Base-by-base conservation (phyloP, 2,888 invertebrate genomes). In the Griposia aprilina region DNA sequence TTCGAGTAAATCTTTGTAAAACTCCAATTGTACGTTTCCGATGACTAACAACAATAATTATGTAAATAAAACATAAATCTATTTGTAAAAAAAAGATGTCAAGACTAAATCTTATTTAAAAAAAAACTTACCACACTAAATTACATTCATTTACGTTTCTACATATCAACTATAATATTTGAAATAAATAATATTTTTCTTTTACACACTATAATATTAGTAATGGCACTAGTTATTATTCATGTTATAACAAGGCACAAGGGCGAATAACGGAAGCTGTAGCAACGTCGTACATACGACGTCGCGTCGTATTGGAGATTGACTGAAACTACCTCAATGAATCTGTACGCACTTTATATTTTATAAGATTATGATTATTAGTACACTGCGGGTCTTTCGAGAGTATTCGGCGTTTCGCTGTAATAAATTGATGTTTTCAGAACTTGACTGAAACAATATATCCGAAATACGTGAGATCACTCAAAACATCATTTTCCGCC, bases 211-310 rank as follows among this genome's bases (percentile, higher is more conserved):
- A 90, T 90, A 91, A 88, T 90, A 94, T 94, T 94, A 94, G 92
- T 94, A 94, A 95, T 95, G 95, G 95, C 95, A 95, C 95, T 93
- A 94, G 90, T 93, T 90, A 89, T 93, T 90, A 88, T 89, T 90
- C 82, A 89, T 85, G 86, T 91, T 90, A 89, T 90, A 87, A 90
- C 84, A 94, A 94, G 94, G 94, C 94, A 94, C 94, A 87, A 84
- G 81, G 89, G 80, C 85, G 85, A 73, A 88, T 69, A 70, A 74
- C 66, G 85, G 87, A 90, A 90, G 87, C 87, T 81, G 68, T 82
- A 78, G 70, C 74, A 83, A 82, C 80, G 68, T 73, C 79, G 36
- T 41, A 36, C n/a, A 57, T 13, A 30, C 11, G 62, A 83, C 81
- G 71, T 71, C 79, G 26, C 81, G 71, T 71, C 79, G 26, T 81